phyloP scores from a whole-genome alignment of 1,140 invertebrate genomes.

The Philotrypesis tridentata region DNA sequence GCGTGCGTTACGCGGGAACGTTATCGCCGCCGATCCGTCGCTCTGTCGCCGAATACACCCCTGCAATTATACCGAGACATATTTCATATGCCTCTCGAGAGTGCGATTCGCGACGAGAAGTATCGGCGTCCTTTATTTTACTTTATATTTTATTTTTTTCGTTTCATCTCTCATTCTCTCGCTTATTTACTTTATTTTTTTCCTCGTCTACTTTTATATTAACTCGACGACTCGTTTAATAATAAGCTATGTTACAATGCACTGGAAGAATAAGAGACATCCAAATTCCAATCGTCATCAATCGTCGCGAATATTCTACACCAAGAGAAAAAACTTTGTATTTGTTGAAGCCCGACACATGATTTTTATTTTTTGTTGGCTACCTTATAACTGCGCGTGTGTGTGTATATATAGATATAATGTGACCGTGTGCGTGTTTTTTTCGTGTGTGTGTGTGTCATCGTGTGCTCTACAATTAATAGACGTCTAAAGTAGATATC shows the following conservation, averaged over 20 bases:
- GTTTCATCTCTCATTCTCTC: slow-evolving; percentile 11
- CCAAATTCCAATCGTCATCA: slow-evolving; percentile 50
- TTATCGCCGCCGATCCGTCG: neutral
- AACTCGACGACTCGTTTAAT: slow-evolving; percentile 50
- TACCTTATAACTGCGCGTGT: neutral
- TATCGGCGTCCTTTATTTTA: neutral
- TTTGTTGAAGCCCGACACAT: slow-evolving; percentile 12
- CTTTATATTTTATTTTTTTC: no score
- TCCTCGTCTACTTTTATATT: no score
- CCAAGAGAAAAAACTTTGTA: slow-evolving; percentile 29
- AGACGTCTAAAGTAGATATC: slow-evolving; percentile 60
- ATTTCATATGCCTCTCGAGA: neutral
- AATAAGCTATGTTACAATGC: slow-evolving; percentile 64
- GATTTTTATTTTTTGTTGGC: slow-evolving; percentile 13
- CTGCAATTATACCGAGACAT: neutral
- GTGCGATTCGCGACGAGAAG: neutral
- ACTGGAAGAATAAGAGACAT: slow-evolving; percentile 55
- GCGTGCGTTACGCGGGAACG: neutral
- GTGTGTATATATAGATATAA: no score
- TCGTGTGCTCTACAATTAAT: slow-evolving; percentile 50
- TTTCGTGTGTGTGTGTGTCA: neutral
- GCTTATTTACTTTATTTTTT: slow-evolving; percentile 12
- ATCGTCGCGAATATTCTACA: neutral
- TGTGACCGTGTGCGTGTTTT: no score
- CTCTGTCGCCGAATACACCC: no score